These are phyloP conservation scores for Etheostoma perlongum DNA, from an alignment of 2,797 vertebrate genomes.

Conservation along the genomic window DNA sequence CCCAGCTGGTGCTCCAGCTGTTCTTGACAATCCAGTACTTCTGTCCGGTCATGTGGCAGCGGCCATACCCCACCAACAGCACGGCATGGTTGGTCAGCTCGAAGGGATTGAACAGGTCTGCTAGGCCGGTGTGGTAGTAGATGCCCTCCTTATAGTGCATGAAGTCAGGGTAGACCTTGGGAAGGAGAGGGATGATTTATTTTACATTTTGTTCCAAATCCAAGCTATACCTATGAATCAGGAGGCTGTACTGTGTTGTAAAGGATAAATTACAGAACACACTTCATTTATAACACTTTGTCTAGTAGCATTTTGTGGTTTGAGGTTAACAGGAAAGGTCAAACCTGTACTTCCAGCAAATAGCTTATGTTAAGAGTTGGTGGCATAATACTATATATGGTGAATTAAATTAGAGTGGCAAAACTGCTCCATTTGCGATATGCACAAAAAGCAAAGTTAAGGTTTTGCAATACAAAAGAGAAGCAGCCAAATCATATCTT, in stretches of 20 bases:
- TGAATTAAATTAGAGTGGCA: not conserved
- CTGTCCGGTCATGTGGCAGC: slow-evolving; percentile 83
- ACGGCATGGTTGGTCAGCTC: slow-evolving; percentile 97
- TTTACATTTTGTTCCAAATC: not conserved
- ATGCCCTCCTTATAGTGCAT: slow-evolving; percentile 90
- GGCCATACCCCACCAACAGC: slow-evolving; percentile 93
- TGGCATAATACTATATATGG: not conserved
- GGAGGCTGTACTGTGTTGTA: not conserved
- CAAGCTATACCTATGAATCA: not conserved
- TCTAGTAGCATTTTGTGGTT: not conserved
- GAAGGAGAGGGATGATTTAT: slow-evolving; percentile 28
- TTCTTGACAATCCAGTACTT: slow-evolving; percentile 97
- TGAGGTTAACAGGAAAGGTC: not conserved
- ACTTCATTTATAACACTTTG: not conserved
- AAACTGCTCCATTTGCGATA: not conserved
- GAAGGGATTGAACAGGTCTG: slow-evolving; percentile 90
- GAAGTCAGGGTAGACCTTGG: slow-evolving; percentile 93
- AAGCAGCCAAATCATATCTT: not conserved
- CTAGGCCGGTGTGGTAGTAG: slow-evolving; percentile 93
- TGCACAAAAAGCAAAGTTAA: not conserved
- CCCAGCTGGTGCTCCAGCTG: slow-evolving; percentile 94
- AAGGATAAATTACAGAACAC: not conserved
- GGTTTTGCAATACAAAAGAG: slow-evolving; percentile 1
- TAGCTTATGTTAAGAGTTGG: not conserved
- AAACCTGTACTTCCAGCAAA: not conserved